Percentiles rank a stretch among this genome's conserved stretches.
These are phyloP conservation scores for Zosterops hypoxanthus DNA, from an alignment of 2,113 vertebrate species.

Conservation along the genomic window DNA sequence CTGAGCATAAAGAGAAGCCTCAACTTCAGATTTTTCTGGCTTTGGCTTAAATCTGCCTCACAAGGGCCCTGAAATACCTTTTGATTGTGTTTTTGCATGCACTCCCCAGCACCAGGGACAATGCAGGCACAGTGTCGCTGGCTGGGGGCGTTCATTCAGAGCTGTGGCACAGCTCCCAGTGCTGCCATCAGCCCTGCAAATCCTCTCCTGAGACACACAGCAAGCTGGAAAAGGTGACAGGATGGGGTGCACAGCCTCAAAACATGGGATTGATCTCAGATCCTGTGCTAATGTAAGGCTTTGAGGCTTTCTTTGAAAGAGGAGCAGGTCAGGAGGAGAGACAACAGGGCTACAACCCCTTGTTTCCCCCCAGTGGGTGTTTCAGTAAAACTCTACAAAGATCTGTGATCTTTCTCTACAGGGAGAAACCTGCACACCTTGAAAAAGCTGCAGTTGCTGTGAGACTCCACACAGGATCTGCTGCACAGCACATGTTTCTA, in stretches of 20 bases:
- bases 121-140: background rate
- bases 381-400: background rate
- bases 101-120: background rate
- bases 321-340: background rate
- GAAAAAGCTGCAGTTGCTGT: background rate
- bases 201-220: background rate
- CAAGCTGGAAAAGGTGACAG: background rate
- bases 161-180: background rate
- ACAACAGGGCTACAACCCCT: fast-evolving
- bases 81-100: background rate
- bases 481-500: background rate
- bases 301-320: background rate
- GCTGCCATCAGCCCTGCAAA: background rate
- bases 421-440: background rate
- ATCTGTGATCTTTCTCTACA: background rate
- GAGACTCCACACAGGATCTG: background rate
- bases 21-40: background rate
- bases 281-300: background rate
- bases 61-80: background rate
- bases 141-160: background rate
- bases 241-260: background rate
- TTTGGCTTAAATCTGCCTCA: background rate
- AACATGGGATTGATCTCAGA: background rate
- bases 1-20: background rate
- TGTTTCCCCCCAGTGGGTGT: background rate